phyloP scores from a whole-genome alignment of 1,140 invertebrate genomes.

The Ruditapes philippinarum region DNA sequence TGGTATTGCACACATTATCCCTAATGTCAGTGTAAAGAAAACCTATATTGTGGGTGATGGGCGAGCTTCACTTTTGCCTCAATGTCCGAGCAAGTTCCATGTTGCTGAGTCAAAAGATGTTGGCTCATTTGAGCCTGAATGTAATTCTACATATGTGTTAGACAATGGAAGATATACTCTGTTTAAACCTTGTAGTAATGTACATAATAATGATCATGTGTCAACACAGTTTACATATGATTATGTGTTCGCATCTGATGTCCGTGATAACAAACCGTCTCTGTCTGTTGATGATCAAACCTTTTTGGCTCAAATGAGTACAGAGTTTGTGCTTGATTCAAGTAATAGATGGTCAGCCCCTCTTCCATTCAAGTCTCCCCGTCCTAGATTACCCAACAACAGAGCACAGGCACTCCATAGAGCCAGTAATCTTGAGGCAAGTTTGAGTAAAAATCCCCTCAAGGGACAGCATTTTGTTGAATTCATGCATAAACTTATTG shows the following conservation, averaged over 20 bases:
- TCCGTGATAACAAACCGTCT: constrained; percentile 25
- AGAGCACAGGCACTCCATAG: constrained; percentile 22
- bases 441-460: constrained; percentile 52
- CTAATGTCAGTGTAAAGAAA: constrained; percentile 58
- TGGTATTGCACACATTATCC: constrained; percentile 7
- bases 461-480: constrained; percentile 49
- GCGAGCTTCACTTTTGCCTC: constrained; percentile 41
- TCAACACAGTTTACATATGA: not conserved
- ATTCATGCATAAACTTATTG: constrained; percentile 43
- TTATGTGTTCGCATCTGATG: constrained; percentile 20
- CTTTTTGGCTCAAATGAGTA: constrained; percentile 60
- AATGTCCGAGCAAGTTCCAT: constrained; percentile 48
- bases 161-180: constrained; percentile 45
- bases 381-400: constrained; percentile 66
- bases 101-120: not conserved
- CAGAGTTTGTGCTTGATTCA: constrained; percentile 21
- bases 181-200: constrained; percentile 45
- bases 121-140: not conserved
- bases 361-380: constrained; percentile 53
- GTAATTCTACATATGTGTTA: not conserved
- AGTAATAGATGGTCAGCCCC: constrained; percentile 65
- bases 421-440: constrained; percentile 42
- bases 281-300: constrained; percentile 41
- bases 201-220: not conserved
- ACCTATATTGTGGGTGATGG: constrained; percentile 41